A percentile compares a stretch with the other conserved stretches of the same genome.
phyloP scores from a whole-genome alignment of 2,797 vertebrate genomes.

The Poeciliopsis turneri region DNA sequence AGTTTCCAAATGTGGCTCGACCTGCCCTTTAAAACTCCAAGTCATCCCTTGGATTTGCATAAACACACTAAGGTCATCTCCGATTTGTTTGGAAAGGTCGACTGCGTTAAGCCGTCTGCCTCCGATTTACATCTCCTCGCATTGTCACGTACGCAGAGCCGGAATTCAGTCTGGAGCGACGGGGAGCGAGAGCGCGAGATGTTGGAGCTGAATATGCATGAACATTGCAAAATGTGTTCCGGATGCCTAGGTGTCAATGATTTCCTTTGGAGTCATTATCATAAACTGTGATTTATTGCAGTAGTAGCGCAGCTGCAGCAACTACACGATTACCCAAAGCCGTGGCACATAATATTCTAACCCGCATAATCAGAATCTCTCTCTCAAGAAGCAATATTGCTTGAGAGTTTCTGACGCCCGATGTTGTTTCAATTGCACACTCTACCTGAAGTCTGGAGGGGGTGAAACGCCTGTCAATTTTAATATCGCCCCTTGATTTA shows the following conservation, averaged over 20 bases:
- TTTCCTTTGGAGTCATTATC: conserved; percentile 67
- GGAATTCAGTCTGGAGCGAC: conserved; percentile 25
- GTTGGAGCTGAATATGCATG: conserved; percentile 58
- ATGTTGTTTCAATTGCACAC: conserved; percentile 64
- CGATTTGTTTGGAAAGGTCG: conserved; percentile 53
- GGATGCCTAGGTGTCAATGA: conserved; percentile 58
- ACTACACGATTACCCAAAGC: conserved; percentile 64
- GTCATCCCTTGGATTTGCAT: conserved; percentile 41
- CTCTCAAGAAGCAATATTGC: conserved; percentile 68
- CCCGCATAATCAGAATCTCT: conserved; percentile 64
- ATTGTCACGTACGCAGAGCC: conserved; percentile 31
- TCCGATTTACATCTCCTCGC: conserved; percentile 51
- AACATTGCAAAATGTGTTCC: conserved; percentile 35
- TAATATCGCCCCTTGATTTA: conserved; percentile 73
- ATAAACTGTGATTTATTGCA: conserved; percentile 74
- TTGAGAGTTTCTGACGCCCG: conserved; percentile 46
- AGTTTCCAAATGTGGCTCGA: not conserved
- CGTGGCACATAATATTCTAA: conserved; percentile 62
- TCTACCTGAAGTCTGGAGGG: conserved; percentile 62
- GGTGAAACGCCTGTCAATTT: conserved; percentile 71
- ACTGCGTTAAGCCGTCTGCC: conserved; percentile 31
- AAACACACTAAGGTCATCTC: conserved; percentile 42
- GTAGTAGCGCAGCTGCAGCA: conserved; percentile 39
- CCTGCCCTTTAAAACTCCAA: conserved; percentile 37
- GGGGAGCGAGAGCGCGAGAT: conserved; percentile 2